Base-by-base conservation (phyloP, 2,797 vertebrate genomes). In the Macrochelys suwanniensis region DNA sequence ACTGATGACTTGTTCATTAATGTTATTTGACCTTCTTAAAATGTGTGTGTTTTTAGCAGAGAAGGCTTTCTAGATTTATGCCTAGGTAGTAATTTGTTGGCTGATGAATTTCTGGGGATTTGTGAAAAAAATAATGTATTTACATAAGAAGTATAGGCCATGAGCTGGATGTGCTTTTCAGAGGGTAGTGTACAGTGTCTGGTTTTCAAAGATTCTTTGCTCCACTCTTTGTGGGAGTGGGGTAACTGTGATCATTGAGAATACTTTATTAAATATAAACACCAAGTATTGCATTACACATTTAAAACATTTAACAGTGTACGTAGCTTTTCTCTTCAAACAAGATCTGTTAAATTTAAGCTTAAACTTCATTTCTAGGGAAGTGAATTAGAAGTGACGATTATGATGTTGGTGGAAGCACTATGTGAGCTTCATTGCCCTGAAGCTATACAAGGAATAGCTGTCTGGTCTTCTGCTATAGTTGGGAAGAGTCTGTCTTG, bases 371-470 rank as follows among this genome's bases (percentile, higher is more conserved):
- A 31, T 12, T 96, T 94, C 89, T 95, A 99, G 99, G 99, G 99
- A 85, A 99, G 98, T 90, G 99, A 99, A 95, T 96, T 99, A 95
- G 99, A 99, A 97, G 98, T 99, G 80, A 99, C 99, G 6, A 98
- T 99, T 89, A 99, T 99, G 95, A 98, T 99, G 98, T 97, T 99
- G 86, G 99, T 99, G 33, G 99, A 99, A 97, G 99, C 99, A 26
- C 96, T 99, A 13, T 99, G 99, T 98, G 99, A 99, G 93, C 98
- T 99, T 91, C 99, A 98, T 37, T 99, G 99, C 96, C 99, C 99
- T 11, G 99, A 99, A 97, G 99, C 99, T 90, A 99, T 99, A 90
- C 99, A 99, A 95, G 99, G 99, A 54, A 98, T 99, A 49, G 98
- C 99, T 87, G 98, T 99, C 81, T 99, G 99, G 99, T 99, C 99